Base-by-base conservation (phyloP, 2,797 vertebrate genomes). In the Poecilia velifera region DNA sequence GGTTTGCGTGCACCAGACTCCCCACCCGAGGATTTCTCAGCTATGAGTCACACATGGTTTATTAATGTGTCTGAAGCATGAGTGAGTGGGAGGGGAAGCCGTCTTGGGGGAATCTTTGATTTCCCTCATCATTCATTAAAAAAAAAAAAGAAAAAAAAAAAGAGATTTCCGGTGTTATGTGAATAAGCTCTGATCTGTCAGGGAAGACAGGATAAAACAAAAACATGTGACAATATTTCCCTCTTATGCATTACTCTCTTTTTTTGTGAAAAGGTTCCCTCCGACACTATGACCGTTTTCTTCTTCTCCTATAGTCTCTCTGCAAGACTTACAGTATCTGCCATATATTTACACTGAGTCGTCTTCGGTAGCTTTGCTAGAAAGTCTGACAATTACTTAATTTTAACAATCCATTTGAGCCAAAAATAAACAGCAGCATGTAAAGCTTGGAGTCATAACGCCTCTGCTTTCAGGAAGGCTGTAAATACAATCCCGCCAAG, bases 41-140 rank as follows among this genome's bases (percentile, higher is more conserved):
- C 86, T 78, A 75, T 89, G 87, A 91, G 76, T 90, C 90, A 91
- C 36, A 18, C 22, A 41, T 13, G 82, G 39, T 79, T 82, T 72
- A 72, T 79, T 81, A 78, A 82, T 76, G 80, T 73, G 80, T 76
- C 73, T 64, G 82, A 84, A 78, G 72, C 74, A 25, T 74, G 73
- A 28, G n/a, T 36, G 76, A 70, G 87, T 82, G 84, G 90, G 87
- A 82, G 81, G 83, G 77, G 72, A 80, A 78, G 74, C 74, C 73
- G 71, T 84, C 82, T 64, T 20, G 79, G 51, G 64, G 68, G 51
- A 79, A 62, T 76, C 84, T 88, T 75, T 77, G 84, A 84, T 80
- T 84, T 74, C 71, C 80, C 71, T 47, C 79, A 34, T 78, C 25
- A 57, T 72, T 84, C 82, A 66, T 72, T 59, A 8, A 47, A 47